Base-by-base conservation (phyloP, 2,797 vertebrate genomes). In the Pseudomugil tenellus region DNA sequence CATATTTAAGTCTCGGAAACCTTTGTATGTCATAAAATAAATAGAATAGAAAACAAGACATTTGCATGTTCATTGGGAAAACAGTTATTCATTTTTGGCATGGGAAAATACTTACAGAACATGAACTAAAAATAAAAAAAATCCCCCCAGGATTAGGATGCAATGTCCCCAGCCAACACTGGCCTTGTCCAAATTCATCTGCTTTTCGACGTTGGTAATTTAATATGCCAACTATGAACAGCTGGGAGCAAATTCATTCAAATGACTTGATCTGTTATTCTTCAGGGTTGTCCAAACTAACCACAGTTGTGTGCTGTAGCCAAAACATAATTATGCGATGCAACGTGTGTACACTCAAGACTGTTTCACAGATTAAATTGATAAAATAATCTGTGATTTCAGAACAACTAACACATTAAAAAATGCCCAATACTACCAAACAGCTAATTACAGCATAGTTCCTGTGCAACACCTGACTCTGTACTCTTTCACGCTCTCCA, bases 161-260 rank as follows among this genome's bases (percentile, higher is more conserved):
- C 61, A 79, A 31, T 31, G 12, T 56, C 34, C 53, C 60, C 37
- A 69, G 58, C 67, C 32, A 64, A 52, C 54, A 67, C 19, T 41
- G 55, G 58, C 58, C 67, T 32, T 74, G 67, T 69, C 71, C 46
- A 75, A 71, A 76, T 77, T 74, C 63, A 86, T 81, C 79, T 77
- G 77, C 75, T 78, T 80, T 87, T 77, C 69, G 81, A 67, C 67
- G 70, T 46, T 34, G 19, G 70, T 72, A 80, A 89, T 85, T 70
- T 76, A 82, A 89, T 82, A 89, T 66, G 63, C 64, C 75, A 72
- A 74, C 67, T 62, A 65, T 49, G 61, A 87, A 87, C 84, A 88
- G 87, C 85, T 89, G 83, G 75, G 73, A 63, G 72, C 37, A 49
- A 49, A 73, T 76, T 76, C 55, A 79, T 82, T 70, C 29, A 65